Percentiles rank a stretch among this genome's conserved stretches.
Conservation (phyloP, 2,113 vertebrate genomes). For the Galeopterus variegatus region DNA sequence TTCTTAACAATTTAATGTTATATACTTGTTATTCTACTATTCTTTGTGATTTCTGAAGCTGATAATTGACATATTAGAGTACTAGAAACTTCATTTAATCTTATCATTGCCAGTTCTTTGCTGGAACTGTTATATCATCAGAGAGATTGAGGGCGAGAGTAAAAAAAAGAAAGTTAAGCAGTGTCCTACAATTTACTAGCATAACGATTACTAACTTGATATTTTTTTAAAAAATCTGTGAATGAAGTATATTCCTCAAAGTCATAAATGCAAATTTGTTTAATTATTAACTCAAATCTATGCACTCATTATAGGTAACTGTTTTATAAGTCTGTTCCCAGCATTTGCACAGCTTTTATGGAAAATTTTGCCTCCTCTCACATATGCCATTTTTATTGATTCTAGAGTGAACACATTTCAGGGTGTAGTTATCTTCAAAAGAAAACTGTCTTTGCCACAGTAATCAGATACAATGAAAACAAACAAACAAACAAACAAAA, state of each 20-base stretch:
- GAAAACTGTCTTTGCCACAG: background rate
- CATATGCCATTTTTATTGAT: background rate
- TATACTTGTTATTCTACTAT: background rate
- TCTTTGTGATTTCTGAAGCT: constrained; percentile 37
- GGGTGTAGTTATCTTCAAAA: background rate
- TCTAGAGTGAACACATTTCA: background rate
- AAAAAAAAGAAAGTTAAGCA: constrained; percentile 25
- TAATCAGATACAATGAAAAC: background rate
- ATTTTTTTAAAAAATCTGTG: background rate
- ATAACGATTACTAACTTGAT: constrained; percentile 50
- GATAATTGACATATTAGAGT: constrained; percentile 16
- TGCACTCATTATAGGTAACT: background rate
- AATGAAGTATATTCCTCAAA: constrained; percentile 7
- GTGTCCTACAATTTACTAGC: constrained; percentile 37
- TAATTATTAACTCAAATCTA: background rate
- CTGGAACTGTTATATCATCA: background rate
- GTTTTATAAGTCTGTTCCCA: background rate
- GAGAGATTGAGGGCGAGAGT: background rate
- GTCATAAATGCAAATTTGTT: constrained; percentile 35
- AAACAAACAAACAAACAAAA: background rate
- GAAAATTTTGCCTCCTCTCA: background rate
- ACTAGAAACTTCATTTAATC: constrained; percentile 22
- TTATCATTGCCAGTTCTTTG: constrained; percentile 14
- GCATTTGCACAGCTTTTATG: background rate
- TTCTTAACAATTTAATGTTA: constrained; percentile 51